Evolutionary conservation across 2,888 invertebrate genomes (phyloP).

Genomic region (Poecilobothrus nobilitatus): DNA sequence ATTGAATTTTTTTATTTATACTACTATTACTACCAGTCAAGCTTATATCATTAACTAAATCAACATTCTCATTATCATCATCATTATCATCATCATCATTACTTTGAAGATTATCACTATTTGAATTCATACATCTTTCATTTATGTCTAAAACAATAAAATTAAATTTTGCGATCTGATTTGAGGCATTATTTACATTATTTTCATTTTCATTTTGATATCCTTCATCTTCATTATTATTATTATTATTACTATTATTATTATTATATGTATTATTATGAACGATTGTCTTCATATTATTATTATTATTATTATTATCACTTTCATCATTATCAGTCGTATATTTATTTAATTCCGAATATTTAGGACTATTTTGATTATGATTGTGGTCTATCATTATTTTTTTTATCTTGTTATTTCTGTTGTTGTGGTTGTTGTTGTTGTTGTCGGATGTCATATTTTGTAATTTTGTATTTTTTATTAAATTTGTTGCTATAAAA

Average conservation of each 20-base stretch:
- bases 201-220: not conserved
- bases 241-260: slow-evolving; percentile 7
- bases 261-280: slow-evolving; percentile 5
- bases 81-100: slow-evolving; percentile 12
- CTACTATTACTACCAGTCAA: slow-evolving; percentile 10
- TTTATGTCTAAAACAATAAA: slow-evolving; percentile 41
- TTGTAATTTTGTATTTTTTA: not conserved
- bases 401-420: too few species aligned
- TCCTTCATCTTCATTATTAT: slow-evolving; percentile 5
- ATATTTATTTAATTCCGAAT: not conserved
- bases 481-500: slow-evolving; percentile 28
- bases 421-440: not conserved
- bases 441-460: not conserved
- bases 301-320: slow-evolving; percentile 4
- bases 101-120: slow-evolving; percentile 12
- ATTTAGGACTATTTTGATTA: not conserved
- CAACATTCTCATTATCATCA: not conserved
- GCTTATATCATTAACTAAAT: not conserved
- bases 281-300: not conserved
- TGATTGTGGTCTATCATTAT: not conserved
- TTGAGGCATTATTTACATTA: not conserved
- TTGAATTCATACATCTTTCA: slow-evolving; percentile 18
- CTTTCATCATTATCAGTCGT: slow-evolving; percentile 9
- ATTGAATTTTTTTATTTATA: not conserved
- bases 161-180: slow-evolving; percentile 35